These are phyloP conservation scores for Lota lota DNA, from an alignment of 2,113 vertebrate genomes.

Conservation along the genomic window DNA sequence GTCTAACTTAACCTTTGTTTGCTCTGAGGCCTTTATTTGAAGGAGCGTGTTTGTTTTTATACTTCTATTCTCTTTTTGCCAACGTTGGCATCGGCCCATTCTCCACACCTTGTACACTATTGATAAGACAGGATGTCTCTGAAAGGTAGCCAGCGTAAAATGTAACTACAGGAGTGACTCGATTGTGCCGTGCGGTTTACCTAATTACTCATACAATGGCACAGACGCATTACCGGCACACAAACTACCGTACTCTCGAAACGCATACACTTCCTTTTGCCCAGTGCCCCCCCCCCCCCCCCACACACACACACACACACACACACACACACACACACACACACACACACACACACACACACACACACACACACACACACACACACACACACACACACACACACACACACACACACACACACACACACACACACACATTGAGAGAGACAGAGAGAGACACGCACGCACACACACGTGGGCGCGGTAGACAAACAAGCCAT, in stretches of 20 bases:
- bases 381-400: conserved; percentile 6
- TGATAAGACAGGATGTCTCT: conserved; percentile 18
- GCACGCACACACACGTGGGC: conserved; percentile 28
- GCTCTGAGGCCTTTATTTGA: neutral
- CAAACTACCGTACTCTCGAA: conserved; percentile 3
- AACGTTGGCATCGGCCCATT: neutral
- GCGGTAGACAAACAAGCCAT: conserved; percentile 69
- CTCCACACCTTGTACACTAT: conserved; percentile 2
- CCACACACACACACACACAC: too few species aligned
- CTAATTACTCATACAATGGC: neutral
- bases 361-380: conserved; percentile 21
- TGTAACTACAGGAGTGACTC: conserved; percentile 33
- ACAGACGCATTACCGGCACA: conserved; percentile 5
- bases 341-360: neutral
- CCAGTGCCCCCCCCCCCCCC: too few species aligned
- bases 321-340: conserved; percentile 25
- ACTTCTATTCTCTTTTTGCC: conserved; percentile 11
- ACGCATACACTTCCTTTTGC: neutral
- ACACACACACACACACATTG: too few species aligned
- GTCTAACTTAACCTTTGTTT: neutral
- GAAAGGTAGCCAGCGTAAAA: conserved; percentile 24
- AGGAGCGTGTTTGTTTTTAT: conserved; percentile 2
- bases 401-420: conserved; percentile 15
- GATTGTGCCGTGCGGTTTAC: conserved; percentile 11
- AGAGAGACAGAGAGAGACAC: too few species aligned